phyloP scores from a whole-genome alignment of 2,797 vertebrate genomes.

The Leontocebus nigricollis region DNA sequence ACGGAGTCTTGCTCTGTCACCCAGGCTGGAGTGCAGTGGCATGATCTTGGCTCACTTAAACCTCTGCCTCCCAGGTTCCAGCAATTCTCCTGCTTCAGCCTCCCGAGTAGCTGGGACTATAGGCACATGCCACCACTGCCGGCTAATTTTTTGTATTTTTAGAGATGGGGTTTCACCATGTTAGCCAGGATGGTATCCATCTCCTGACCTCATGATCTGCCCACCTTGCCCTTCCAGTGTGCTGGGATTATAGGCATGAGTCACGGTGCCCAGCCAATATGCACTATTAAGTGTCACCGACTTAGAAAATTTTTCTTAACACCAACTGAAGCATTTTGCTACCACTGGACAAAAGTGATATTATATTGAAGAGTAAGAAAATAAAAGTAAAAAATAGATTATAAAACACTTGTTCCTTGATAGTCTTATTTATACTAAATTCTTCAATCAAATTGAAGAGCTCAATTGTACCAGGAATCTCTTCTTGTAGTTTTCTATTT shows the following conservation, averaged over 20 bases:
- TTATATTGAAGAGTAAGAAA: neutral
- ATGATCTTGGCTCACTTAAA: neutral
- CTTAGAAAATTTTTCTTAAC: neutral
- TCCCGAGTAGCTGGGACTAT: neutral
- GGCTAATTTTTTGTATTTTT: neutral
- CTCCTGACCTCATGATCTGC: neutral
- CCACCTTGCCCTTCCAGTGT: neutral
- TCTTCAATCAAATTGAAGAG: neutral
- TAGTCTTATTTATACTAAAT: neutral
- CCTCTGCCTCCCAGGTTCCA: neutral
- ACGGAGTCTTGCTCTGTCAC: neutral
- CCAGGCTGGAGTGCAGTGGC: neutral
- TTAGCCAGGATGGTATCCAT: neutral
- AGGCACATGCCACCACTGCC: fast-evolving
- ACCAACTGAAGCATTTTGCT: neutral
- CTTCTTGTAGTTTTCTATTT: neutral
- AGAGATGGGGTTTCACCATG: neutral
- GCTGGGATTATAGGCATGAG: neutral
- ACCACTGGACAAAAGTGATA: neutral
- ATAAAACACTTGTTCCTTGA: neutral
- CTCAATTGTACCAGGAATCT: neutral
- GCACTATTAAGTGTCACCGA: neutral
- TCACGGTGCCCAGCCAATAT: neutral
- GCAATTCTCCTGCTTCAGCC: neutral
- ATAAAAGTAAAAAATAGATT: neutral